Percentiles rank a stretch among this genome's conserved stretches.
Conservation (phyloP, 2,888 invertebrate genomes). For the Caenorhabditis angaria region DNA sequence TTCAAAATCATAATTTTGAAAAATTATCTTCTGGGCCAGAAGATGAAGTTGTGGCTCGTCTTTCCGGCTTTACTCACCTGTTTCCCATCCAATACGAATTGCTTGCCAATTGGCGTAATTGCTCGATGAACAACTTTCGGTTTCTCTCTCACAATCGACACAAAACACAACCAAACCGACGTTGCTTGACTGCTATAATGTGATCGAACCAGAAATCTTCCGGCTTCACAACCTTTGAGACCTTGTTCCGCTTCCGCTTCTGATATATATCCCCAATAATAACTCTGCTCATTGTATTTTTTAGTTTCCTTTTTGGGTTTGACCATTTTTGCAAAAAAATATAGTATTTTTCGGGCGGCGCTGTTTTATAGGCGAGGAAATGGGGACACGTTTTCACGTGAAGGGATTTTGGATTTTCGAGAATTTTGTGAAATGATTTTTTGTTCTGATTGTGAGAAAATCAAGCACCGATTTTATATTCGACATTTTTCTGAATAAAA, state of each 20-base stretch:
- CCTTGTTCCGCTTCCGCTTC: not conserved
- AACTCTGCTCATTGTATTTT: not conserved
- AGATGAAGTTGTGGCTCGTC: no score
- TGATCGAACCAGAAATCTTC: conserved; percentile 19
- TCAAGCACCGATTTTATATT: no score
- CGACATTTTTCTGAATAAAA: no score
- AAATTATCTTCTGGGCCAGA: not conserved
- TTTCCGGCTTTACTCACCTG: not conserved
- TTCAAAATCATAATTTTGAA: no score
- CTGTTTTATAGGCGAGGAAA: no score
- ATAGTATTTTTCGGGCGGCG: no score
- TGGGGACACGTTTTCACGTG: no score
- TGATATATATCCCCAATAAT: not conserved
- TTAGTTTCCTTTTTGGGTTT: no score
- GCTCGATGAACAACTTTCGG: not conserved
- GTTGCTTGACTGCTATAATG: not conserved
- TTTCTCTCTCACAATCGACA: not conserved
- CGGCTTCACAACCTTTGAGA: not conserved
- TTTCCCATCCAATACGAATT: not conserved
- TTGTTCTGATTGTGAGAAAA: no score
- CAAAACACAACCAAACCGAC: conserved; percentile 4
- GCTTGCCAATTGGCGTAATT: not conserved
- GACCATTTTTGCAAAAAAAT: no score
- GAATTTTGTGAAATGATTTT: no score
- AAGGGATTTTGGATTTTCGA: no score